Evolutionary conservation across 2,797 vertebrate genomes (phyloP), one percentile per base, ranked within the genome.

Genomic region (Gallirallus australis): DNA sequence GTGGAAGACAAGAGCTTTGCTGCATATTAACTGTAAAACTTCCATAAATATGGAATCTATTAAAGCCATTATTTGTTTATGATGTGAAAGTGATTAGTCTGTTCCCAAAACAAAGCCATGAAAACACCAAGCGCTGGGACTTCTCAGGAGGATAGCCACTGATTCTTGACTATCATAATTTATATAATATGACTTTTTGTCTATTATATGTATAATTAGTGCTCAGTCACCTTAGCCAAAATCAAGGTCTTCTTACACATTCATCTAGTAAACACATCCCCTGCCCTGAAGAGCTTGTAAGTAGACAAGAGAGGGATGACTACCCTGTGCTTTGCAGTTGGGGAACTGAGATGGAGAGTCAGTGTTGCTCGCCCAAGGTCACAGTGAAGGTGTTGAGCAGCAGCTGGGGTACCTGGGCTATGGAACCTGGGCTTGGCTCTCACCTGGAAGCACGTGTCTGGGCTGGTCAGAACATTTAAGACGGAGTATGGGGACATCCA

Each of bases 81-180:
- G 93, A 96, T 94, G 86, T 95, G 95, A 95, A 97, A 94, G 94
- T 90, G 93, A 96, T 96, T 93, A 92, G 68, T 63, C 77, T 88
- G 77, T 71, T 96, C 90, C 64, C 71, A 94, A 87, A 92, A 31
- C 68, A 93, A 92, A 94, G 77, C 17, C 75, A 81, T 87, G 93
- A 94, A 90, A 87, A 89, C 39, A 21, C 24, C 3, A 48, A 77
- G 18, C 2, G 3, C 64, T 82, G 86, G 33, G 61, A 77, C 27
- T 75, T 77, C 82, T 80, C 56, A 77, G 81, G 78, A 60, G 73
- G 86, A 57, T 75, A 84, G 82, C 81, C 93, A 84, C 93, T 60
- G 71, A 54, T 84, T 71, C 71, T 56, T 86, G 25, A 71, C 86
- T 31, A 64, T 12, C 53, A 19, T 73, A 73, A 93, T 73, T 77